Evolutionary conservation across 2,888 invertebrate species (phyloP).

Genomic region (Pilophorus perplexus): DNA sequence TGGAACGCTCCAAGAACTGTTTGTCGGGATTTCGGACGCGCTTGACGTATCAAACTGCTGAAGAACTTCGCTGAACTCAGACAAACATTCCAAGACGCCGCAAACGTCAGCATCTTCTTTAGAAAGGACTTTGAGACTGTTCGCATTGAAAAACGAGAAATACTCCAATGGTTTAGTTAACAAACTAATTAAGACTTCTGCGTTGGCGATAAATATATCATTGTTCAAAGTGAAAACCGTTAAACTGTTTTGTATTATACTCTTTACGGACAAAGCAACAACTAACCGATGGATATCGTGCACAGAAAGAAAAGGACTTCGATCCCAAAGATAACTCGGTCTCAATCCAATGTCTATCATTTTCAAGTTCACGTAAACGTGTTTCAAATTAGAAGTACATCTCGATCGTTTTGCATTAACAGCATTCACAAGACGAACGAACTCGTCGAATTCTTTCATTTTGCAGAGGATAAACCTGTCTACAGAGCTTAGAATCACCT

Average conservation of each 20-base stretch:
- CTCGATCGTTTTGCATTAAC: slow-evolving; percentile 1
- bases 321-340: slow-evolving; percentile 41
- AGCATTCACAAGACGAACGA: slow-evolving; percentile 4
- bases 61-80: no score
- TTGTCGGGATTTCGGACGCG: no score
- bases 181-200: not conserved
- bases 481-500: slow-evolving; percentile 53
- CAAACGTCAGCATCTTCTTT: no score
- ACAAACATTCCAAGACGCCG: no score
- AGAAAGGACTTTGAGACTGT: not conserved
- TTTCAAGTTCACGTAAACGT: slow-evolving; percentile 29
- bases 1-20: slow-evolving; percentile 51
- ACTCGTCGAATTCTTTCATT: slow-evolving; percentile 4
- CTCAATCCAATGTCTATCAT: slow-evolving; percentile 19
- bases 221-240: slow-evolving; percentile 10
- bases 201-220: slow-evolving; percentile 23
- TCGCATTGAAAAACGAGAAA: slow-evolving; percentile 21
- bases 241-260: not conserved
- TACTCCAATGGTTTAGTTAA: not conserved
- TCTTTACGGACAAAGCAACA: not conserved
- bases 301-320: slow-evolving; percentile 23
- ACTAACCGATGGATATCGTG: slow-evolving; percentile 5
- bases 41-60: no score
- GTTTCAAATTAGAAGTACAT: no score
- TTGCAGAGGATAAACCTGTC: no score